Base-by-base conservation (phyloP, 2,113 vertebrate species). In the Solea senegalensis region DNA sequence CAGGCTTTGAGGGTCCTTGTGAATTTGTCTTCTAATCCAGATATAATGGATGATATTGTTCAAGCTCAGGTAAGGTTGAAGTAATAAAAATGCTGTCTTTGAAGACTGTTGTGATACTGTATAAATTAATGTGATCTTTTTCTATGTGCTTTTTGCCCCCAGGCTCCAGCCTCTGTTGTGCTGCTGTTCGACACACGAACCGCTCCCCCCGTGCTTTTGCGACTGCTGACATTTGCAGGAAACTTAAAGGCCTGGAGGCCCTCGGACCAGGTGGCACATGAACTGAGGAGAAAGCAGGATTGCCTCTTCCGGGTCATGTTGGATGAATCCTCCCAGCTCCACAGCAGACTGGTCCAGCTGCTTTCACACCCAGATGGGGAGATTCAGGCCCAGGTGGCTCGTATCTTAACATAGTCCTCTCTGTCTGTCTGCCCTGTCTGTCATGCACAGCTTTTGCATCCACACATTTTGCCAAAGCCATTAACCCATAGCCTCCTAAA, bases 11-110 rank as follows among this genome's bases (percentile, higher is more conserved):
- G 95, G 86, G 90, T 98, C 21, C 95, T 98, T 51, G 94, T 98
- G 84, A 99, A 98, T 88, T 90, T 98, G 84, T 98, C 97, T 68
- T 95, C 95, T 81, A 98, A 98, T 78, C 94, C 95, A 88, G 92
- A 93, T 79, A 94, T 95, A 92, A 91, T 95, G 86, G 92, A 93
- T 80, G 89, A 93, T 82, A 95, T 99, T 49, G 94, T 97, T 75
- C 89, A 92, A 94, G 91, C 94, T 83, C 94, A 95, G 85, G 97
- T 98, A 92, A 92, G 59, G 59, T 9, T 12, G 8, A 78, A 16
- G 15, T 9, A 10, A 64, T 51, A 10, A 26, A 72, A 72, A 53
- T 40, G 2, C 2, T 9, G 27, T 26, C 1, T 72, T 16, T 2
- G 12, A 48, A 14, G 4, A 10, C 14, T 2, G 10, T 14, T 48